Base-by-base conservation (phyloP, 1,140 invertebrate genomes). In the Monochamus saltuarius region DNA sequence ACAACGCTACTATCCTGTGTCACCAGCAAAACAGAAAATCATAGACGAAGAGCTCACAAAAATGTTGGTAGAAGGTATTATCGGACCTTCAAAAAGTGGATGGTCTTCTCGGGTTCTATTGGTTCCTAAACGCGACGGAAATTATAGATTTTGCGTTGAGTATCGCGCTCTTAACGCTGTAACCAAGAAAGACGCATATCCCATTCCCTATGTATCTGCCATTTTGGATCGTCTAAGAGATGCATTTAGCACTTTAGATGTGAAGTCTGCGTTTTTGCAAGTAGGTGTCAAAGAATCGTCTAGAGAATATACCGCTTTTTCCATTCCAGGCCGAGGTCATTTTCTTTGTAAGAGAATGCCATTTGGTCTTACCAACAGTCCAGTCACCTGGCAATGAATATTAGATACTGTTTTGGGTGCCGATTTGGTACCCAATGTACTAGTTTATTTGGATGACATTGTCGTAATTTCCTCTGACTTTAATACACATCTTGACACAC, bases 371-470 rank as follows among this genome's bases (percentile, higher is more conserved):
- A 3, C 22, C 2, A 29, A 29, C 6, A 29, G 22, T 29, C 22
- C 22, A 2, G 22, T 6, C 2, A 29, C 22, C 2, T 29, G 22
- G 22, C 22, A 29, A 6, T 3, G 22, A 29, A 2, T 29, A 2
- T 2, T 29, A 6, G 22, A 29, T 29, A 29, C 2, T 3, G 2
- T 29, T 3, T 29, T 29, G 6, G 22, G 22, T 2, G 22, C 61
- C 29, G 59, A 65, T 51, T 29, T 68, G 10, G 58, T 70, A 34
- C 68, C 59, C 8, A 34, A 43, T 36, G 58, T 58, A 0, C 66
- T 69, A 29, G 54, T 22, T 1, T 75, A 75, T 51, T 40, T 77
- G 19, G 74, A 77, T 59, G 69, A 77, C 34, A 69, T 76, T 17
- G 65, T 76, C 0, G 67, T 77, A n/a, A 63, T 63, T 46, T 56